These are phyloP conservation scores for Nephrotoma guestfalica DNA, from an alignment of 2,888 invertebrate species.

Conservation along the genomic window DNA sequence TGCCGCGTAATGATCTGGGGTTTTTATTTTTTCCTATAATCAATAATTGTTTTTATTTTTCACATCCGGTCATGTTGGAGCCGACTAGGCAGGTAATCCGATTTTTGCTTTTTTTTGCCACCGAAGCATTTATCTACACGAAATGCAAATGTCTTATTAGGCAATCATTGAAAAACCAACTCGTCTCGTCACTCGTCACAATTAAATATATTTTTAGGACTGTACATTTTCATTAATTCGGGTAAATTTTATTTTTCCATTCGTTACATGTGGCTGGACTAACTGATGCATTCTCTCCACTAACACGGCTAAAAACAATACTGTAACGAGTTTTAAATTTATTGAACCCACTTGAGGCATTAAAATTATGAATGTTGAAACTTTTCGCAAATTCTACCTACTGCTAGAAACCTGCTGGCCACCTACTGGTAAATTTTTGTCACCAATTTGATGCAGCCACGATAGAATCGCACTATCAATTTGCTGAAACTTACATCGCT, in stretches of 20 bases:
- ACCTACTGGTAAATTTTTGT: no score
- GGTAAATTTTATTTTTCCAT: background rate
- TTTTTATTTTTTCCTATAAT: slow-evolving; percentile 15
- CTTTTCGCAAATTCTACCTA: no score
- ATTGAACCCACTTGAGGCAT: no score
- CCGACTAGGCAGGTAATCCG: slow-evolving; percentile 16
- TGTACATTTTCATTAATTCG: background rate
- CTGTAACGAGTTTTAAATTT: background rate
- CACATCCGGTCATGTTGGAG: slow-evolving; percentile 16
- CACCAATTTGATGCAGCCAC: no score
- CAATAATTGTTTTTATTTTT: slow-evolving; percentile 17
- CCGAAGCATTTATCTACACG: slow-evolving; percentile 14
- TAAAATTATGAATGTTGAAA: no score
- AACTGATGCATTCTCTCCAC: background rate
- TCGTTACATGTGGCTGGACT: background rate
- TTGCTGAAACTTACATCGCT: no score
- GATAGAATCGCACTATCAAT: no score
- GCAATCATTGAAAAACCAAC: slow-evolving; percentile 1
- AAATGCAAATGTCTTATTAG: background rate
- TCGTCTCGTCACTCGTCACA: slow-evolving; percentile 3
- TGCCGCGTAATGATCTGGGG: slow-evolving; percentile 15
- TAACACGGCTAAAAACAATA: background rate
- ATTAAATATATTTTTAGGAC: background rate
- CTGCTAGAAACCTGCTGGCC: background rate
- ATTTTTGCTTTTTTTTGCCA: slow-evolving; percentile 14